Evolutionary conservation across 2,797 vertebrate species (phyloP).

Genomic region (Anabacerthia variegaticeps): DNA sequence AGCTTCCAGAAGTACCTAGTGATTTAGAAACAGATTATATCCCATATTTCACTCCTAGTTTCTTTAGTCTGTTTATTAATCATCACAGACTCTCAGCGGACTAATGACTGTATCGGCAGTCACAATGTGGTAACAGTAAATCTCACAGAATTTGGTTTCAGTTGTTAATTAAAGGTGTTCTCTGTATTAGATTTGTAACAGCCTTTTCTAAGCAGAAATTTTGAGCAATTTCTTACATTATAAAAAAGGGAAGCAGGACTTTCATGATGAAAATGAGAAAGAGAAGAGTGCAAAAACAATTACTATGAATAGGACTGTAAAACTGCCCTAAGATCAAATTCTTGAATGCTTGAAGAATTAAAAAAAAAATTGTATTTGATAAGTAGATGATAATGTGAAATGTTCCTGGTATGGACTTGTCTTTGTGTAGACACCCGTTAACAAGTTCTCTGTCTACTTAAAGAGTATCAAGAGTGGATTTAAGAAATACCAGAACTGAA

Average conservation of each 20-base stretch:
- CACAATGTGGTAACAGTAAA: background rate
- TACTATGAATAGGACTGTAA: background rate
- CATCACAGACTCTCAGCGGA: background rate
- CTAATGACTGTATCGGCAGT: background rate
- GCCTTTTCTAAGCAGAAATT: background rate
- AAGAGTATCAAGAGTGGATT: background rate
- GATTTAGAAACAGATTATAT: background rate
- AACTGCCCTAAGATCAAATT: background rate
- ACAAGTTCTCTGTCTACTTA: background rate
- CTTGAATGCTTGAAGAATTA: background rate
- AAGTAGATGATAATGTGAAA: background rate
- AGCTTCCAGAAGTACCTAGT: background rate
- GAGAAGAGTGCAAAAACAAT: background rate
- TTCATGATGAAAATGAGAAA: background rate
- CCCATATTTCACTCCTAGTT: background rate
- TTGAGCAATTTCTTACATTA: background rate
- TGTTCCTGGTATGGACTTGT: fast-evolving
- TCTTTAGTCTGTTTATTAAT: background rate
- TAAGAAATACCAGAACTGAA: background rate
- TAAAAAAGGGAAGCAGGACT: background rate
- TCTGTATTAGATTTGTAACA: background rate
- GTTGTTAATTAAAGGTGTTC: background rate
- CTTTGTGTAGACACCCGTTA: background rate
- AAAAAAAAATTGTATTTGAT: background rate
- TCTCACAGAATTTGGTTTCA: background rate